A percentile compares a stretch with the other conserved stretches of the same genome.
Evolutionary conservation across 2,888 invertebrate species (phyloP).

Genomic region (Podotricha telesiphe): DNA sequence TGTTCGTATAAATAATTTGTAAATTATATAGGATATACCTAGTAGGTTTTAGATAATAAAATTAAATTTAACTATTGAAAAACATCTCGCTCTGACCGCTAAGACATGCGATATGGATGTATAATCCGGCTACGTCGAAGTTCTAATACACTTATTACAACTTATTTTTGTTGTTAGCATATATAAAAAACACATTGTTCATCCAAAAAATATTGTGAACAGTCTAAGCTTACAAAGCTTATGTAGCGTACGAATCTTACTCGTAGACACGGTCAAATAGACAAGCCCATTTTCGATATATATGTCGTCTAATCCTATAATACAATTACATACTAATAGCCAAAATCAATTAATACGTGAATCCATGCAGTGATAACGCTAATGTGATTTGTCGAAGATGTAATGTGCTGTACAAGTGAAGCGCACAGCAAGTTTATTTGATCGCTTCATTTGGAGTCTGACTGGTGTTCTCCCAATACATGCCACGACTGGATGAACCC

Average conservation of each 20-base stretch:
- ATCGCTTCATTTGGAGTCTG: slow-evolving; percentile 61
- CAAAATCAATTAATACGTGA: slow-evolving; percentile 49
- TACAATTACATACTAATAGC: slow-evolving; percentile 37
- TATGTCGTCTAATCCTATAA: slow-evolving; percentile 27
- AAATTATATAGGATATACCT: no score
- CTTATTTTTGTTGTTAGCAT: no score
- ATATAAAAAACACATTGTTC: no score
- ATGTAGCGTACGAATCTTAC: not conserved
- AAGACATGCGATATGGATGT: no score
- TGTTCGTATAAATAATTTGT: no score
- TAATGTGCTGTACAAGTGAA: slow-evolving; percentile 58
- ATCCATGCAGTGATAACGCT: slow-evolving; percentile 55
- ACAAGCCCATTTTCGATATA: not conserved
- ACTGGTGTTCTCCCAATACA: slow-evolving; percentile 53
- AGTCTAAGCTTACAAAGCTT: no score
- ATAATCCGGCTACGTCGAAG: no score
- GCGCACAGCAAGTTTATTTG: slow-evolving; percentile 61
- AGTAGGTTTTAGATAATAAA: no score
- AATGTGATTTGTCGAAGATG: slow-evolving; percentile 58
- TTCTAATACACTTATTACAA: no score
- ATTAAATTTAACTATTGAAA: no score
- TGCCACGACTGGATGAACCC: slow-evolving; percentile 64
- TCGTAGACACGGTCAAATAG: not conserved
- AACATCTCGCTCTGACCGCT: no score
- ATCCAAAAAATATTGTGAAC: no score